A percentile compares a stretch with the other conserved stretches of the same genome.
Evolutionary conservation across 2,888 invertebrate species (phyloP).

Genomic region (Plagodis pulveraria): DNA sequence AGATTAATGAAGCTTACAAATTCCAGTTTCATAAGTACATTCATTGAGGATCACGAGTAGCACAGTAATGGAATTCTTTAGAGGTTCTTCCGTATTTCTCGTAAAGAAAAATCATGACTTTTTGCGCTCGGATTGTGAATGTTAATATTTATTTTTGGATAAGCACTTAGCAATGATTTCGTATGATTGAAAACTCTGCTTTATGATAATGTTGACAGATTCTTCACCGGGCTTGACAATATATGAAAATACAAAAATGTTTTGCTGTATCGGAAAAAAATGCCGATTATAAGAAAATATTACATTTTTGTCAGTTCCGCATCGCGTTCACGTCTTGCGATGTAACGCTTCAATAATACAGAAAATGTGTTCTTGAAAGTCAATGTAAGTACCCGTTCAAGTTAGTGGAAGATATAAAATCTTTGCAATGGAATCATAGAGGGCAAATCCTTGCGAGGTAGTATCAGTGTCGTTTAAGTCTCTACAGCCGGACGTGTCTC

Average conservation of each 20-base stretch:
- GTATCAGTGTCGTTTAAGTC: conserved; percentile 58
- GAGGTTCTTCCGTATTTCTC: conserved; percentile 5
- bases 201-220: too few species aligned
- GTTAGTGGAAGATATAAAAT: conserved; percentile 73
- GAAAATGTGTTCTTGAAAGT: conserved; percentile 64
- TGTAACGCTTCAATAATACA: conserved; percentile 30
- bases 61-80: conserved; percentile 14
- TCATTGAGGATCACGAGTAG: background rate
- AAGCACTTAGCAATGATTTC: too few species aligned
- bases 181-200: too few species aligned
- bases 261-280: too few species aligned
- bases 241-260: too few species aligned
- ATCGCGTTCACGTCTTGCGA: conserved; percentile 42
- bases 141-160: conserved; percentile 11
- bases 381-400: conserved; percentile 52
- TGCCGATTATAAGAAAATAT: too few species aligned
- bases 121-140: background rate
- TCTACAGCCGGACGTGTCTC: conserved; percentile 62
- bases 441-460: conserved; percentile 71
- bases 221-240: too few species aligned
- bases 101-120: conserved; percentile 3
- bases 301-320: conserved; percentile 6
- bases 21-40: conserved; percentile 7
- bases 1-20: conserved; percentile 17
- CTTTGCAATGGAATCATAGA: conserved; percentile 68